phyloP scores from a whole-genome alignment of 2,113 vertebrate genomes.

The Notiomystis cincta region DNA sequence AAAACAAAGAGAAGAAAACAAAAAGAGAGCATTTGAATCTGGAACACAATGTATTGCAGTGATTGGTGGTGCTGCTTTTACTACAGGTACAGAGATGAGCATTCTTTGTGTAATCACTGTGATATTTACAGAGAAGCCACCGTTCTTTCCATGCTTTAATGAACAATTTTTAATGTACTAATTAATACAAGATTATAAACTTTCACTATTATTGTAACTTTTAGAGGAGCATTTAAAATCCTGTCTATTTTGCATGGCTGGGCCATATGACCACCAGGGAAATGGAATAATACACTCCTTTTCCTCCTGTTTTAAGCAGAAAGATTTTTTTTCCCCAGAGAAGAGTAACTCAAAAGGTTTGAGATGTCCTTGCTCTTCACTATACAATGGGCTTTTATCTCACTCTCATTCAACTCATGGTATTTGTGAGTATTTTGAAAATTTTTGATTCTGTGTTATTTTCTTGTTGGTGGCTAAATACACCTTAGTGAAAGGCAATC shows the following conservation, averaged over 20 bases:
- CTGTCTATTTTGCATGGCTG: background rate
- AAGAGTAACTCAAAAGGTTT: background rate
- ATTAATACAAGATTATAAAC: background rate
- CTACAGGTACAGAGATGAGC: accelerated
- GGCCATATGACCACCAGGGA: background rate
- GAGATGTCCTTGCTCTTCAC: background rate
- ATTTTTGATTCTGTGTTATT: background rate
- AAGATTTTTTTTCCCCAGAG: background rate
- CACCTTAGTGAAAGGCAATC: background rate
- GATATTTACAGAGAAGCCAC: background rate
- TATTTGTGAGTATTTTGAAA: background rate
- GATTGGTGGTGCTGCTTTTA: background rate
- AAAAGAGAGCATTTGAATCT: background rate
- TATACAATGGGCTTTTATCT: background rate
- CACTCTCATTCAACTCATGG: background rate
- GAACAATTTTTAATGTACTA: background rate
- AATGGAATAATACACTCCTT: background rate
- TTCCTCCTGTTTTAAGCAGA: background rate
- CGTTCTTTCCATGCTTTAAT: background rate
- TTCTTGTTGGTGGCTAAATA: background rate
- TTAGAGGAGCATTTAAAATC: background rate
- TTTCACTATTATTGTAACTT: background rate
- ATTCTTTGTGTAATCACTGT: background rate
- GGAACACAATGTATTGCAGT: background rate
- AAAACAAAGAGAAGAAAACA: background rate